phyloP scores from a whole-genome alignment of 2,797 vertebrate species.

The Tarsius wallacei region DNA sequence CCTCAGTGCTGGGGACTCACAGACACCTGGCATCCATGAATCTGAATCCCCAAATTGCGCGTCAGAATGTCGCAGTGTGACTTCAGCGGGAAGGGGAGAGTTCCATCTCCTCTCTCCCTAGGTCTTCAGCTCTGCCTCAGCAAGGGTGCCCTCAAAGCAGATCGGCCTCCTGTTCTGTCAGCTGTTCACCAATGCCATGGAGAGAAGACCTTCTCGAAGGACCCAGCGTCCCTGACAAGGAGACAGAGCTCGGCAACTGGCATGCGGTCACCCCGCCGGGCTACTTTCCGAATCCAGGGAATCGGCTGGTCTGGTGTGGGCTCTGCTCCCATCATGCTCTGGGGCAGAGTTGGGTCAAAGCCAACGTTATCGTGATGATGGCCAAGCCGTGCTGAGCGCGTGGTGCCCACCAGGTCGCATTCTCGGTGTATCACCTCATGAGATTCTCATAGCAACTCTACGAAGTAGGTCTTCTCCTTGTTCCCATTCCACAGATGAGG shows the following conservation, averaged over 20 bases:
- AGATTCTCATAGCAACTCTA: neutral
- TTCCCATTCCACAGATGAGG: neutral
- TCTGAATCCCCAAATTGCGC: neutral
- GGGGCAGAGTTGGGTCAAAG: neutral
- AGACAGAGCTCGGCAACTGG: neutral
- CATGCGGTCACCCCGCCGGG: neutral
- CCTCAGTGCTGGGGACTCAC: neutral
- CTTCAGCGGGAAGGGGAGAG: neutral
- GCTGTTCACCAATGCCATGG: fast-evolving
- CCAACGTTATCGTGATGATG: fast-evolving
- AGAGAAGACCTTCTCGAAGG: neutral
- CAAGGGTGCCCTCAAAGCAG: no score
- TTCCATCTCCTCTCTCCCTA: neutral
- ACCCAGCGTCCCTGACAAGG: fast-evolving
- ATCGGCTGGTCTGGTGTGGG: fast-evolving
- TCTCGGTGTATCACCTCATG: fast-evolving
- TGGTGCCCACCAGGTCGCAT: fast-evolving
- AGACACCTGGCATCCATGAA: neutral
- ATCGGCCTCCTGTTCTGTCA: neutral
- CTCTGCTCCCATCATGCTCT: neutral
- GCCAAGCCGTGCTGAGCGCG: fast-evolving
- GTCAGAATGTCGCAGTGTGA: fast-evolving
- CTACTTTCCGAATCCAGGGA: neutral
- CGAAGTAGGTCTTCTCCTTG: fast-evolving
- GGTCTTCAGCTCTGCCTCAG: neutral